These are phyloP conservation scores for Yponomeuta sedellus DNA, from an alignment of 2,888 invertebrate species.

Conservation along the genomic window DNA sequence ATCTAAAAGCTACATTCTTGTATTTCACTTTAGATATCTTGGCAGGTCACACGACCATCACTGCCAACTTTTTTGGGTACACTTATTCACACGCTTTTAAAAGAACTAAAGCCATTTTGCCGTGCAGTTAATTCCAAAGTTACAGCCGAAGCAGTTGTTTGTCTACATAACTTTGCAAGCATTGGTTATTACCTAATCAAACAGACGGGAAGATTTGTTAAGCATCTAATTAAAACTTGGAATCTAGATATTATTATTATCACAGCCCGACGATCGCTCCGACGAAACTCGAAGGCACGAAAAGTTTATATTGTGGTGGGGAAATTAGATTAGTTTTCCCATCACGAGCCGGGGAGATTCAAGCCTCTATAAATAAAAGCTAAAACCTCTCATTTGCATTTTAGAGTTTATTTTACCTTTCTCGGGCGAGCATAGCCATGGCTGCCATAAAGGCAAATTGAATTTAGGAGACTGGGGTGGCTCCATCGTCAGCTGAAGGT, in stretches of 20 bases:
- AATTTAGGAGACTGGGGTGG: constrained; percentile 72
- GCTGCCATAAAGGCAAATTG: constrained; percentile 70
- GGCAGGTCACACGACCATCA: too few species aligned
- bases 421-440: constrained; percentile 60
- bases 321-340: neutral
- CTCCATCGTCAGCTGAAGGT: constrained; percentile 60
- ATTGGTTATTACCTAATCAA: neutral
- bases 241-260: neutral
- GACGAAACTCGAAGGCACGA: neutral
- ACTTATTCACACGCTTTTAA: too few species aligned
- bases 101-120: too few species aligned
- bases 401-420: constrained; percentile 43
- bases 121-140: too few species aligned
- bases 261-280: neutral
- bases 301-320: neutral
- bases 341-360: neutral
- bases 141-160: too few species aligned
- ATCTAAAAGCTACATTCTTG: too few species aligned
- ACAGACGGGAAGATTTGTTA: neutral
- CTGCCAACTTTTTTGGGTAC: too few species aligned
- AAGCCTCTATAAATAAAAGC: neutral
- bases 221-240: neutral
- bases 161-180: too few species aligned
- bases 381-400: neutral
- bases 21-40: too few species aligned